Percentiles rank a stretch among this genome's conserved stretches.
phyloP scores from a whole-genome alignment of 2,113 vertebrate species.

The Ellobius talpinus region DNA sequence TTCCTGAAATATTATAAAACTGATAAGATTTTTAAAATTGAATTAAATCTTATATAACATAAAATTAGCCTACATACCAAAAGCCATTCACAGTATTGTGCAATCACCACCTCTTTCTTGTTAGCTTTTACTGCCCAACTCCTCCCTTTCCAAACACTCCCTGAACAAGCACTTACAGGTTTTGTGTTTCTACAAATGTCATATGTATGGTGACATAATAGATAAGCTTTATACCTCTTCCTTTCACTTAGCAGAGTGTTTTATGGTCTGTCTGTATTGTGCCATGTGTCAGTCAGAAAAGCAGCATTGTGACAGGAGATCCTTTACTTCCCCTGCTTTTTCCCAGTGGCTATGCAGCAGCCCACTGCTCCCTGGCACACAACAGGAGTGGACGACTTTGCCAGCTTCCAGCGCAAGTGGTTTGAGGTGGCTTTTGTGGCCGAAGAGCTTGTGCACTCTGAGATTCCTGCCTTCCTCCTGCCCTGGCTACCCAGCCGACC shows the following conservation, averaged over 20 bases:
- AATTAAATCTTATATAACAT: neutral
- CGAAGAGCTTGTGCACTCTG: constrained; percentile 94
- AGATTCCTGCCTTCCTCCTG: constrained; percentile 95
- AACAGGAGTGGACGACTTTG: constrained; percentile 93
- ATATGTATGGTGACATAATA: neutral
- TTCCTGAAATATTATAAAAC: constrained; percentile 15
- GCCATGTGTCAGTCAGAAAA: neutral
- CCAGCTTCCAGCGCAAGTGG: constrained; percentile 98
- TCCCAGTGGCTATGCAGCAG: constrained; percentile 86
- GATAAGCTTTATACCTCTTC: neutral
- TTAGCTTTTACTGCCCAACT: neutral
- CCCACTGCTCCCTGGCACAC: constrained; percentile 90
- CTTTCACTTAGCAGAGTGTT: neutral
- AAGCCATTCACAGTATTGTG: neutral
- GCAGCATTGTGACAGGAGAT: neutral
- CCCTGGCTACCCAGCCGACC: constrained; percentile 98
- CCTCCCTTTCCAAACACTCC: neutral
- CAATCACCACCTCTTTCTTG: neutral
- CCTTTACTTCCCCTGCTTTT: constrained; percentile 60
- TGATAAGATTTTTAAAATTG: neutral
- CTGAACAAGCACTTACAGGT: neutral
- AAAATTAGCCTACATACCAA: neutral
- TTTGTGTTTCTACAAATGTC: constrained; percentile 1
- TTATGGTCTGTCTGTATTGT: neutral
- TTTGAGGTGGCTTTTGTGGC: constrained; percentile 97